Evolutionary conservation across 92 coral and sea anemone species (phyloP), one percentile per base, ranked within the genome.

Genomic region (Epizoanthus ramosus): DNA sequence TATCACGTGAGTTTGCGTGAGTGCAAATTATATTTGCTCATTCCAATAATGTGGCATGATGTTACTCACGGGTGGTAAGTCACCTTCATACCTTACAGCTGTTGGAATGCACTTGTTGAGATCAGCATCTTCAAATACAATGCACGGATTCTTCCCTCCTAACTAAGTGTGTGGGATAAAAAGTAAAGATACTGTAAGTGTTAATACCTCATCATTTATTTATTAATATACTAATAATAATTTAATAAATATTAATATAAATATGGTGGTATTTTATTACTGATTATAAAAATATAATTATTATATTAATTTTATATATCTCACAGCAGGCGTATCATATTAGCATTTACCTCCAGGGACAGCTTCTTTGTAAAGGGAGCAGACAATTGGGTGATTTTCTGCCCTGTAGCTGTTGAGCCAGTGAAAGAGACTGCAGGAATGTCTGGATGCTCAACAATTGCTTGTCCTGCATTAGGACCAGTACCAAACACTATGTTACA

Each of bases 121-220:
- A 45, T 93, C 95, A 21, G 95, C 93, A 85, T 93, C 98, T 56
- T 91, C 95, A 93, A 93, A 93, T 41, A 93, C 80, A 21, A 93
- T 63, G 45, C 89, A 89, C 18, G 98, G 90, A 79, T 93, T 93
- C 68, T 93, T 93, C n/a, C 98, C 98, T 84, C 98, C 98, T 73
- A 93, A 92, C 98, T 93, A 73, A 63, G 33, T 56, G 5, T 4
- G 39, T 54, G 12, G 28, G 43, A 37, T 37, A 37, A 3, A 65
- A 35, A 35, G 22, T 13, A 63, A 35, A 24, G 52, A 24, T 25
- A 24, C n/a, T n/a, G n/a, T n/a, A n/a, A n/a, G 22, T 71, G 37
- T 31, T 37, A 22, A 39, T 41, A 71, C 3, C 25, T 37, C 3
- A 37, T 37, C 43, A 37, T 37, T 37, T 37, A 3, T 1, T 37